Base-by-base conservation (phyloP, 2,113 vertebrate species). In the Brachypteracias leptosomus region DNA sequence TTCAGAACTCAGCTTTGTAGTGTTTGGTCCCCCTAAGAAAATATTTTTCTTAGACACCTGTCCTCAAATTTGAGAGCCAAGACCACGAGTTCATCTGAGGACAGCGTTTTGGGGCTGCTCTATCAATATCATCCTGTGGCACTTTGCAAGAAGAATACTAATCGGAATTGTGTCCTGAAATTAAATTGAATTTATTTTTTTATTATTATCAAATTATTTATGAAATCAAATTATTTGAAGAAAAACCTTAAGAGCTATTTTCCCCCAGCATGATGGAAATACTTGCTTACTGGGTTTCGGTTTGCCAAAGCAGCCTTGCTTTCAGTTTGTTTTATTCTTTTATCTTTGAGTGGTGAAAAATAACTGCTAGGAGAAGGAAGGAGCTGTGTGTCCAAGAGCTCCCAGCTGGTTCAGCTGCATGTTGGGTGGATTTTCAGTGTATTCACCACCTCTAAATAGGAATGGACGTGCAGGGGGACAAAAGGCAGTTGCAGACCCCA, bases 41-140 rank as follows among this genome's bases (percentile, higher is more conserved):
- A 89, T 93, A 58, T 95, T 94, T 85, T 82, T 62, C 90, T 92
- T 78, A 86, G 78, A 76, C 78, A 91, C 85, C 92, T 97, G 68
- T 72, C 75, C 89, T 95, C 38, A 8, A 35, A 46, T 76, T 67
- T 78, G 49, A 51, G 86, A 95, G 85, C 75, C 86, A 93, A 68
- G 90, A 67, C 58, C 36, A 29, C 0, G 9, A n/a, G 95, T 90
- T 96, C 91, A 82, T 83, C 28, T 62, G 54, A 92, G 84, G 89
- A 95, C 83, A 71, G 82, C 1, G 5, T 72, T 93, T 75, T 67
- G 59, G 47, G 67, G 59, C 16, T 18, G 55, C 25, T 46, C 72
- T 57, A 11, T 72, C 47, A 15, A 24, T 58, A 19, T 7, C 24
- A 46, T 24, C 12, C 58, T 4, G 2, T 29, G 24, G 55, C 13